Conservation (phyloP, 1,140 invertebrate species). For the Drosophila prosaltans region DNA sequence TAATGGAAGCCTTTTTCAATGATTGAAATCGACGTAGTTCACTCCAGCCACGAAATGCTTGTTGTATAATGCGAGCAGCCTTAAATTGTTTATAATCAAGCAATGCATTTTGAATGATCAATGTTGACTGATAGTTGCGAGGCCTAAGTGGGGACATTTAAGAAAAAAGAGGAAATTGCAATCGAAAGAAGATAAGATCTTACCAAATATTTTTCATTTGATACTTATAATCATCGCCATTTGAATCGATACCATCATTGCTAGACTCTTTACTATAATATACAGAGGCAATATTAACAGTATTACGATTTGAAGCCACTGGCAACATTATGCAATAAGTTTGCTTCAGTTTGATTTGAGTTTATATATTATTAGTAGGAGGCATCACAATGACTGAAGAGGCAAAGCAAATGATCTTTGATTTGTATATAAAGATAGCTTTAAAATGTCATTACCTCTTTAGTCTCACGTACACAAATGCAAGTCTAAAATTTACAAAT, state of each 20-base stretch:
- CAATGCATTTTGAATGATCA: neutral
- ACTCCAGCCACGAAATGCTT: constrained; percentile 40
- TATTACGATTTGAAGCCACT: neutral
- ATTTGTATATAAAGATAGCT: too few species aligned
- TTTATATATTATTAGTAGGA: neutral
- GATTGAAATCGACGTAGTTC: neutral
- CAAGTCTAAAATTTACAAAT: neutral
- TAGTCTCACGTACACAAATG: neutral
- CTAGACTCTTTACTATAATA: neutral
- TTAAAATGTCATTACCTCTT: too few species aligned
- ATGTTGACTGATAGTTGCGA: neutral
- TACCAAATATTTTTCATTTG: neutral
- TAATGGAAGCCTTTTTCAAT: neutral
- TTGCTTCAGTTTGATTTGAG: neutral
- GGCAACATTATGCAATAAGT: neutral
- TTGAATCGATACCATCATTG: neutral
- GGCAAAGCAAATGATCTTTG: neutral
- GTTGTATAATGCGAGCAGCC: constrained; percentile 59
- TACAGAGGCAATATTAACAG: neutral
- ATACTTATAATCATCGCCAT: neutral
- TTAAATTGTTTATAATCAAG: constrained; percentile 61
- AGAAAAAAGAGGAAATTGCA: neutral
- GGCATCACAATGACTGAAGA: neutral
- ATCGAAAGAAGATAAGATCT: neutral
- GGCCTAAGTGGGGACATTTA: too few species aligned